phyloP scores from a whole-genome alignment of 2,797 vertebrate species.

The Perodicticus potto region DNA sequence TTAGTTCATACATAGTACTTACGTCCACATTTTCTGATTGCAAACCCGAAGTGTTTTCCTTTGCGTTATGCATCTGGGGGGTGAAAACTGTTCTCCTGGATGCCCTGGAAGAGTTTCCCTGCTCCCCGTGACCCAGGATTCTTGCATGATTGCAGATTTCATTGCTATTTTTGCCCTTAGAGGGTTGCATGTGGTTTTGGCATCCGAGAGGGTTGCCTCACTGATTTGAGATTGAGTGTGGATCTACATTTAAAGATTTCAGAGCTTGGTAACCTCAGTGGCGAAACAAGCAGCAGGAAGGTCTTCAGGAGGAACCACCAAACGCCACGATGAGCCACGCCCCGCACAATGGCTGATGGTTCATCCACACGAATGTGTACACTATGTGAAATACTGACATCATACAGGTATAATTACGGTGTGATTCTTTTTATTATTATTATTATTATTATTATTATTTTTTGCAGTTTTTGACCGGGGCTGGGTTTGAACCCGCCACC shows the following conservation, averaged over 20 bases:
- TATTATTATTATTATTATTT: no score
- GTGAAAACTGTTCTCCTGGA: not conserved
- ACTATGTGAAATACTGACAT: not conserved
- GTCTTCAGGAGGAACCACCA: not conserved
- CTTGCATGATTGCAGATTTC: not conserved
- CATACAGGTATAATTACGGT: not conserved
- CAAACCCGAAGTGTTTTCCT: conserved; percentile 20
- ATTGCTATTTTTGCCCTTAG: not conserved
- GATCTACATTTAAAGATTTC: conserved; percentile 1
- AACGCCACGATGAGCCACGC: not conserved
- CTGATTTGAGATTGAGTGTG: conserved; percentile 6
- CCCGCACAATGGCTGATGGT: not conserved
- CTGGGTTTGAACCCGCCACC: no score
- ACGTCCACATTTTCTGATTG: conserved; percentile 52
- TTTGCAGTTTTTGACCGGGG: no score
- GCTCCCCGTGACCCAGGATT: not conserved
- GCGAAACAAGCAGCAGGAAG: not conserved
- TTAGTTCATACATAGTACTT: not conserved
- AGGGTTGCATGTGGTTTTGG: not conserved
- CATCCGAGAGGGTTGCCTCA: conserved; percentile 12
- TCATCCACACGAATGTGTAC: not conserved
- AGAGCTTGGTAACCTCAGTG: conserved; percentile 29
- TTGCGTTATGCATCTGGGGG: not conserved
- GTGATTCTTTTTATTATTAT: not conserved
- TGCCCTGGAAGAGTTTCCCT: not conserved